phyloP scores from a whole-genome alignment of 64 coral and sea anemone genomes.

The Stichodactyla mertensii region DNA sequence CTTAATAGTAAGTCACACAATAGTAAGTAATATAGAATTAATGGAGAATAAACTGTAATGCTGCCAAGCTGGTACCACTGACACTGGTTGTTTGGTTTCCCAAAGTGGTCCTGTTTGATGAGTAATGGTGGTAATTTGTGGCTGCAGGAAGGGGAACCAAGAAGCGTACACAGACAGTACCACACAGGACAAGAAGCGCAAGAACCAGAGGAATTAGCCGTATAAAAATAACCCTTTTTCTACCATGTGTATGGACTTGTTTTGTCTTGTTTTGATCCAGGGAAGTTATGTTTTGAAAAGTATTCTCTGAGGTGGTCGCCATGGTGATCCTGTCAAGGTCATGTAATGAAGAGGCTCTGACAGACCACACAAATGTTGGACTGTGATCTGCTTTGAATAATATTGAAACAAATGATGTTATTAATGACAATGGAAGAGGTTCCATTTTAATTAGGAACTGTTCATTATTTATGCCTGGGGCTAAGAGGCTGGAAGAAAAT shows the following conservation, averaged over 20 bases:
- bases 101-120: background rate
- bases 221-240: background rate
- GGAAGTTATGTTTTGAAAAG: background rate
- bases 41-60: too few species aligned
- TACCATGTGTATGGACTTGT: background rate
- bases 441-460: too few species aligned
- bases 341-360: background rate
- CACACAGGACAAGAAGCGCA: constrained; percentile 33
- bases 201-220: constrained; percentile 22
- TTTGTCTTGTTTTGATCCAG: too few species aligned
- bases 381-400: background rate
- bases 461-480: too few species aligned
- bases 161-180: constrained; percentile 13
- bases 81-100: background rate
- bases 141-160: constrained; percentile 31
- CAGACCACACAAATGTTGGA: background rate
- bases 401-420: background rate
- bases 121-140: background rate
- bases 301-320: background rate
- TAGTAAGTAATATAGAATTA: too few species aligned
- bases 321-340: background rate
- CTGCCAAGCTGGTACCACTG: background rate
- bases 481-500: too few species aligned
- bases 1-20: too few species aligned
- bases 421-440: background rate